Percentiles rank a stretch among this genome's conserved stretches.
These are phyloP conservation scores for Osmoderma eremita DNA, from an alignment of 2,888 invertebrate species.

Conservation along the genomic window DNA sequence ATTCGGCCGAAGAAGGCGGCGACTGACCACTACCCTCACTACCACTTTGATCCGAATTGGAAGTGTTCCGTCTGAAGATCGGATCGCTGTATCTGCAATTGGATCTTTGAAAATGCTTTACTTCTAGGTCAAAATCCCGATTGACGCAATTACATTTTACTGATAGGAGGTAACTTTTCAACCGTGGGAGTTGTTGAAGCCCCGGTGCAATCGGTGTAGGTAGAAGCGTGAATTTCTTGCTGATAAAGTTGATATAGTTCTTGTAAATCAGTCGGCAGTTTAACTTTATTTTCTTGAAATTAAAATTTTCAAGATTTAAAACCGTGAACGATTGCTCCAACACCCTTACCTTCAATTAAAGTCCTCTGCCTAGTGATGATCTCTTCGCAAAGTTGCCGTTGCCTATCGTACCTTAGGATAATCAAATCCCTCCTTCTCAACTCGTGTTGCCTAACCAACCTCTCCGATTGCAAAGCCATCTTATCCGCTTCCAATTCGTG, in stretches of 20 bases:
- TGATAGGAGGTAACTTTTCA: constrained; percentile 73
- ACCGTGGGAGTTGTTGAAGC: constrained; percentile 65
- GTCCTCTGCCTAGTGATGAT: constrained; percentile 89
- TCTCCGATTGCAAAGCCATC: constrained; percentile 88
- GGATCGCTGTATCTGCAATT: constrained; percentile 59
- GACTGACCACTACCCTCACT: constrained; percentile 55
- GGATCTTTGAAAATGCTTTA: constrained; percentile 17
- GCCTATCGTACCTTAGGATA: constrained; percentile 83
- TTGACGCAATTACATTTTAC: constrained; percentile 65
- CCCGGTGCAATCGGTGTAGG: constrained; percentile 72
- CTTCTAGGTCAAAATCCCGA: background rate
- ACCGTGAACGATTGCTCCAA: background rate
- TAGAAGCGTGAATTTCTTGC: constrained; percentile 86
- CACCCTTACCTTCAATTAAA: constrained; percentile 79
- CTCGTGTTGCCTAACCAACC: constrained; percentile 87
- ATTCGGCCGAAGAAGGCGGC: constrained; percentile 61
- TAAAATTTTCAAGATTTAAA: background rate
- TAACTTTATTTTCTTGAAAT: constrained; percentile 72
- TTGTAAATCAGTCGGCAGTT: constrained; percentile 78
- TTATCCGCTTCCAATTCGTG: constrained; percentile 96
- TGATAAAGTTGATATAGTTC: constrained; percentile 86
- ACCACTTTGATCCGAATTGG: constrained; percentile 53
- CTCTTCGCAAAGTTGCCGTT: constrained; percentile 88
- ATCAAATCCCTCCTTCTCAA: constrained; percentile 85
- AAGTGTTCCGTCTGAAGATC: constrained; percentile 56